Conservation (phyloP, 2,888 invertebrate species). For the Maniola hyperantus region DNA sequence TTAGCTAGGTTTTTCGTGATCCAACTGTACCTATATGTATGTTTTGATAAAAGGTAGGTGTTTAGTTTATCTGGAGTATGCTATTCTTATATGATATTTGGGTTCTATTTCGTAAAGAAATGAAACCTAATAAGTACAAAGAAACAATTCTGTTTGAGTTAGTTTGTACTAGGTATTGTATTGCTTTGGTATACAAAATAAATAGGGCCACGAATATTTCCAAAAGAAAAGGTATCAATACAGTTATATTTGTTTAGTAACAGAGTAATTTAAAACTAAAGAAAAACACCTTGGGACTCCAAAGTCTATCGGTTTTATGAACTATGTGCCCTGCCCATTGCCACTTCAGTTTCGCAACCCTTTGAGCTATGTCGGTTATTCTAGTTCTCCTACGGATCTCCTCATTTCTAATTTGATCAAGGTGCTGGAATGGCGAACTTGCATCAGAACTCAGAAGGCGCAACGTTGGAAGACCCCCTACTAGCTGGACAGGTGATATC, state of each 20-base stretch:
- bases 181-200: background rate
- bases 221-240: background rate
- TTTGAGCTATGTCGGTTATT: too few relatives aligned
- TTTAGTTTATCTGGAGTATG: background rate
- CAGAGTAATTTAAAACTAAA: constrained; percentile 2
- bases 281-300: too few relatives aligned
- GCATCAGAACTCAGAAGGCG: too few relatives aligned
- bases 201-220: background rate
- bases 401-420: too few relatives aligned
- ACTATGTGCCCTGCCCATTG: too few relatives aligned
- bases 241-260: background rate
- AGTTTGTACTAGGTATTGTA: background rate
- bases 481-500: too few relatives aligned
- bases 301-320: too few relatives aligned
- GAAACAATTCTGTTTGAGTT: background rate
- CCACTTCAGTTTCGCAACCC: too few relatives aligned
- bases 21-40: background rate
- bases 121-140: background rate
- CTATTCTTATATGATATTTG: background rate
- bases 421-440: too few relatives aligned
- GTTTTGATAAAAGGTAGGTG: background rate
- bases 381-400: too few relatives aligned
- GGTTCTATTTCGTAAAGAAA: constrained; percentile 1
- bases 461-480: too few relatives aligned
- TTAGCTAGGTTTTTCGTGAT: constrained; percentile 1